These are phyloP conservation scores for Iguana delicatissima DNA, from an alignment of 2,797 vertebrate species.

Conservation along the genomic window DNA sequence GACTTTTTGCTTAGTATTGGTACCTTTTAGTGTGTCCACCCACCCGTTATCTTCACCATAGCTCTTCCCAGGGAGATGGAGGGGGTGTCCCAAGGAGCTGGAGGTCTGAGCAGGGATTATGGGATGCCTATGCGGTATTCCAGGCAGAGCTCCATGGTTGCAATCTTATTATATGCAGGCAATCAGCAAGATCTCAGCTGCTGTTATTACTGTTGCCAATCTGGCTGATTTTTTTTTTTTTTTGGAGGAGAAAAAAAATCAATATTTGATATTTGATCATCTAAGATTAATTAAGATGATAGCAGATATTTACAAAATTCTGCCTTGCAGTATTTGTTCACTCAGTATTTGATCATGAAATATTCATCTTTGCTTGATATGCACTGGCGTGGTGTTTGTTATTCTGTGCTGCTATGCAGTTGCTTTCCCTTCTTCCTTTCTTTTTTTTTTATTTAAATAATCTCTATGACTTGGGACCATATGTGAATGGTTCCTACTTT, in stretches of 20 bases:
- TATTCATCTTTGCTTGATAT: constrained; percentile 16
- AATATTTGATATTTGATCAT: constrained; percentile 20
- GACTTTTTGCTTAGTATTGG: no score
- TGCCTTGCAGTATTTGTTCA: not conserved
- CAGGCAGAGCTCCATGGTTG: no score
- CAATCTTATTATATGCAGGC: not conserved
- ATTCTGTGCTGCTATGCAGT: not conserved
- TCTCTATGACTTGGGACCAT: not conserved
- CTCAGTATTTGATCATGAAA: constrained; percentile 40
- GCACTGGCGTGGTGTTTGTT: not conserved
- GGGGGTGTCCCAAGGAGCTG: no score
- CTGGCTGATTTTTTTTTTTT: not conserved
- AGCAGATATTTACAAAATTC: constrained; percentile 15
- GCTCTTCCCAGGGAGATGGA: no score
- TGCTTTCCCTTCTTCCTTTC: not conserved
- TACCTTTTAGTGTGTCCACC: no score
- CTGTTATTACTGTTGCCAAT: no score
- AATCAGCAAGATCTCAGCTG: not conserved
- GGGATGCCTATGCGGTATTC: no score
- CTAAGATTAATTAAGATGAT: constrained; percentile 37
- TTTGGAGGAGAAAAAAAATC: not conserved
- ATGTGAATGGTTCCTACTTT: no score
- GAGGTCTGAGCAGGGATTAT: no score
- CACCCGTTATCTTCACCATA: no score
- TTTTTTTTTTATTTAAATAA: not conserved